Base-by-base conservation (phyloP, 92 coral and sea anemone genomes). In the Epizoanthus ramosus region DNA sequence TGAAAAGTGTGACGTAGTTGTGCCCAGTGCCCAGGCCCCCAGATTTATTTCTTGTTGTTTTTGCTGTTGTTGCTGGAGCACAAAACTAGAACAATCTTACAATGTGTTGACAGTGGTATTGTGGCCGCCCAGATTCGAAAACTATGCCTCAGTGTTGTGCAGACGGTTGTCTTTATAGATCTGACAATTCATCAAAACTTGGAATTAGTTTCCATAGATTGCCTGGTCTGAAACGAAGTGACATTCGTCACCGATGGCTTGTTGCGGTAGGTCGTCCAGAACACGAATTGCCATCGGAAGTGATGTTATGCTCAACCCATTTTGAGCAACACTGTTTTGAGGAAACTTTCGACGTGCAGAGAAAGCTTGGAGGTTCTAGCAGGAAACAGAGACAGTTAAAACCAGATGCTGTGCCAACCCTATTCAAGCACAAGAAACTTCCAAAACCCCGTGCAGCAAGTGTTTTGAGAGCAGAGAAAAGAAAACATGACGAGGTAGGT, bases 321-420 rank as follows among this genome's bases (percentile, higher is more conserved):
- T 63, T 63, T 63, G 68, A 63, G 31, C 31, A 63, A 63, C 9
- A 63, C 68, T 63, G 68, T 23, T 63, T 63, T 19, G 68, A 63
- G 3, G 4, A 63, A 24, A 63, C 68, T 8, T 63, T 63, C 68
- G 35, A 63, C 13, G 68, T 63, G 24, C 24, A 63, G 68, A 63
- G 16, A 12, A 63, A n/a, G 14, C 68, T 63, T 63, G 68, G 68
- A 63, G 68, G 68, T n/a, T 63, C 15, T 35, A 22, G 35, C 68
- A 63, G 8, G 68, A 7, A 19, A 21, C 66, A 23, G 37, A 63
- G 68, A 15, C 68, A 63, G 15, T 22, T 22, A n/a, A 63, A 12
- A 63, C 68, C 68, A 31, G 33, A 61, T 61, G 67, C 50, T 43
- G 50, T 43, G 8, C 50, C 50, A 43, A 43, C 50, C 50, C 50